Base-by-base conservation (phyloP, 35 echinoderm and acorn worm species). In the Apostichopus parvimensis region DNA sequence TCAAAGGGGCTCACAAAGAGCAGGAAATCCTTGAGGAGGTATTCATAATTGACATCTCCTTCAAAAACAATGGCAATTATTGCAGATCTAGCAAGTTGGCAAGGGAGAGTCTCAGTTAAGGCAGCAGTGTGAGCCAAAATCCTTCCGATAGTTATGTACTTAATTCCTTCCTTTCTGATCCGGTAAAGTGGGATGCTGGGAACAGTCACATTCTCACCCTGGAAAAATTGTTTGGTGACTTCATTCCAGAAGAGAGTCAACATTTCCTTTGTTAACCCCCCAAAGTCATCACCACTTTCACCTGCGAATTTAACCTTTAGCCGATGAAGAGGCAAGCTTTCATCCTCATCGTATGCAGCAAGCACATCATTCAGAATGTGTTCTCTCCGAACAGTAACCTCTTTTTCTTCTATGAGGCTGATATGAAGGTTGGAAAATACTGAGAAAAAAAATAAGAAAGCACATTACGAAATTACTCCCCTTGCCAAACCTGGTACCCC, bases 191-290 rank as follows among this genome's bases (percentile, higher is more conserved):
- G 79, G 6, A 53, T 6, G 15, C 9, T 25, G 23, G 54, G 79
- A 7, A 53, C 79, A 17, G 26, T 81, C 18, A 81, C 79, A 81
- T 53, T 7, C 28, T 81, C 0, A 5, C 79, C 26, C 28, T 81
- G 79, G 22, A 81, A 81, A 45, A 26, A 81, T 13, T 81, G 20
- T 56, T 22, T 81, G 5, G 79, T 81, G 12, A 81, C 22, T 52
- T 81, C 79, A 9, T 81, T 52, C 79, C 26, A 81, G 15, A 81
- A 81, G 6, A 25, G 79, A 17, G 79, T 81, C 10, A 26, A 9
- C 79, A 81, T 81, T 81, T 81, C 79, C 79, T 53, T 81, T n/a
- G 79, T 81, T 13, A 81, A 23, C n/a, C 79, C 79, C 5, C 79
- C 79, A 22, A 81, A 25, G 25, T 81, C 54, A 13, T 56, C 79